Evolutionary conservation across 2,797 vertebrate species (phyloP), one percentile per base, ranked within the genome.

Genomic region (Amphiprion clarkii): DNA sequence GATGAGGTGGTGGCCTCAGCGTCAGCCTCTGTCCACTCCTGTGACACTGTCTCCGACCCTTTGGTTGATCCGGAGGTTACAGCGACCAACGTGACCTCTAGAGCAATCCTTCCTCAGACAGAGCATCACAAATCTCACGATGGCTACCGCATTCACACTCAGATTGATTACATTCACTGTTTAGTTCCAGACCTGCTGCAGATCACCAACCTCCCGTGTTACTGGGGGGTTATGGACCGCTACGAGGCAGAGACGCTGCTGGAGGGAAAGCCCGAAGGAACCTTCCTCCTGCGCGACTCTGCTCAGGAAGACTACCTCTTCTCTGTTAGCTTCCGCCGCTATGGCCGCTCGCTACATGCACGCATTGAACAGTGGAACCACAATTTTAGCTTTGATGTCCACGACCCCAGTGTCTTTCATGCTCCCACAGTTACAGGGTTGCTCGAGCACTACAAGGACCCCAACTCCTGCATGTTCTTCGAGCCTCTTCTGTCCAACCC

Each of bases 271-370:
- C 95, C 96, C 0, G 96, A 96, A 79, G 96, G 96, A 53, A 96
- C 96, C 1, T 97, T 97, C 76, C 94, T 97, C 3, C 91, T 97
- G 23, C 93, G 96, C 0, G 96, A 96, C 85, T 96, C 96, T 0
- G 96, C 96, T 11, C 96, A 96, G 83, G 96, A 97, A 59, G 96
- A 96, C 85, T 96, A 96, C 87, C 95, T 96, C 59, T 96, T 97
- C 88, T 96, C 96, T 0, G 96, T 96, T 23, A 97, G 96, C 88
- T 97, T 97, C 92, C 95, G 96, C 2, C 94, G 96, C 67, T 96
- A 95, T 1, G 95, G 96, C 39, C 96, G 96, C 74, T 96, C 96
- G 0, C 93, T 96, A 1, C 96, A 97, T 0, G 96, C 96, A 0
- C 95, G 96, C 49, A 95, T 96, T 0, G 96, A 96, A 84, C 96